These are phyloP conservation scores for Xenops minutus DNA, from an alignment of 2,797 vertebrate species.

Conservation along the genomic window DNA sequence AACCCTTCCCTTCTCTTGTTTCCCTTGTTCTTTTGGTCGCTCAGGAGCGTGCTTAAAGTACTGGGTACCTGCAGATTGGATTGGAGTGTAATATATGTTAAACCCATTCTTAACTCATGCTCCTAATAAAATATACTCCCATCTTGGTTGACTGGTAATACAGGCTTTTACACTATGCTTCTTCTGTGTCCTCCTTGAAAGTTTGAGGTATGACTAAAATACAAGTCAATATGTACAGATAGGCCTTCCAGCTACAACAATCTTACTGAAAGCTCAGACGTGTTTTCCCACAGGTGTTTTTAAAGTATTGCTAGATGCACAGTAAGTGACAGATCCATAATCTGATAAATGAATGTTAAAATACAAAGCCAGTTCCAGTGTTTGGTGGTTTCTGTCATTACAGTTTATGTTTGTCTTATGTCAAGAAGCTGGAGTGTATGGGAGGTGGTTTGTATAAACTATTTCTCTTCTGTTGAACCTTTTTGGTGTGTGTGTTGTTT, in stretches of 20 bases:
- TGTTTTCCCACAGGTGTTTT: background rate
- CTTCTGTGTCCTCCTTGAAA: background rate
- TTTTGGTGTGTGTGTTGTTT: background rate
- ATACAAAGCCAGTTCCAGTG: background rate
- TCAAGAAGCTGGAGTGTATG: background rate
- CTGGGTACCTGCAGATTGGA: background rate
- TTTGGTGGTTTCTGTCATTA: background rate
- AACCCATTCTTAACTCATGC: background rate
- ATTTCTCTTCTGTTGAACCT: background rate
- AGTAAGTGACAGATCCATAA: background rate
- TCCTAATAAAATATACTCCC: background rate
- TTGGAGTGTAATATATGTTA: background rate
- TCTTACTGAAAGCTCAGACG: background rate
- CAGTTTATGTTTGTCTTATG: background rate
- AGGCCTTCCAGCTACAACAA: background rate
- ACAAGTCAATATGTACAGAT: background rate
- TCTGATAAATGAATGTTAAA: background rate
- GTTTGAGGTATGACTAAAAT: background rate
- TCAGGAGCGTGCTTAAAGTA: background rate
- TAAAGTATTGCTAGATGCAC: background rate
- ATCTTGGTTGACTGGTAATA: background rate
- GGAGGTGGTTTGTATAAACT: background rate
- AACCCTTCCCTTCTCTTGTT: fast-evolving
- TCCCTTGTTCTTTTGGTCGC: background rate
- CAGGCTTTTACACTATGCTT: background rate